Conservation (phyloP, 2,888 invertebrate species). For the Lymantria dispar region DNA sequence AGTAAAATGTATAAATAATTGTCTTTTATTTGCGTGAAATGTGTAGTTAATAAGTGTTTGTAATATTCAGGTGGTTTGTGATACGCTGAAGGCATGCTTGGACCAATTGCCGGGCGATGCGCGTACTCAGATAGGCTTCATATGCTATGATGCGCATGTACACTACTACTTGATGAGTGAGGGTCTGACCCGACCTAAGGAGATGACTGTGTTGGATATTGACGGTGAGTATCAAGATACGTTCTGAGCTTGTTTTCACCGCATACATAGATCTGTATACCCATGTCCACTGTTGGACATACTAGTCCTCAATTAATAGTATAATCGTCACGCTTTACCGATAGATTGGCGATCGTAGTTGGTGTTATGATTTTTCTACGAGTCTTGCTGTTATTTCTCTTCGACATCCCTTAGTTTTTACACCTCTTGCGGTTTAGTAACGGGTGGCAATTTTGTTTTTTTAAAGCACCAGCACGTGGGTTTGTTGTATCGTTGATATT, state of each 20-base stretch:
- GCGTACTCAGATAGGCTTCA: conserved; percentile 95
- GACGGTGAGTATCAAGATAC: conserved; percentile 84
- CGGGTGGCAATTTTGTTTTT: not conserved
- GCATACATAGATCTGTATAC: too few relatives aligned
- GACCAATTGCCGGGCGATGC: conserved; percentile 96
- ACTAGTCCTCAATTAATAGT: too few relatives aligned
- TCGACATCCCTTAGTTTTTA: not conserved
- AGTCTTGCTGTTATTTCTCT: not conserved
- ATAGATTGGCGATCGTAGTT: too few relatives aligned
- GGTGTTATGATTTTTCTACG: too few relatives aligned
- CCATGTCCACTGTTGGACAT: too few relatives aligned
- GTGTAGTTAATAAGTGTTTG: not conserved
- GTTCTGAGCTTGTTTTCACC: too few relatives aligned
- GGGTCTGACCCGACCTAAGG: conserved; percentile 91
- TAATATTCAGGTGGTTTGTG: conserved; percentile 86
- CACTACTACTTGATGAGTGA: conserved; percentile 97
- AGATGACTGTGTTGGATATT: conserved; percentile 95
- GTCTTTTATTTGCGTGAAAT: too few relatives aligned
- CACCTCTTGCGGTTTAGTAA: not conserved
- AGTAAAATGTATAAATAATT: too few relatives aligned
- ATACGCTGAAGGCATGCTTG: conserved; percentile 89
- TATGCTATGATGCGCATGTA: conserved; percentile 94
- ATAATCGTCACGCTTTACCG: too few relatives aligned
- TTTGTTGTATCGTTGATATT: too few relatives aligned
- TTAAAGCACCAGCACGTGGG: too few relatives aligned